These are phyloP conservation scores for Ochotona princeps DNA, from an alignment of 2,113 vertebrate genomes.

Conservation along the genomic window DNA sequence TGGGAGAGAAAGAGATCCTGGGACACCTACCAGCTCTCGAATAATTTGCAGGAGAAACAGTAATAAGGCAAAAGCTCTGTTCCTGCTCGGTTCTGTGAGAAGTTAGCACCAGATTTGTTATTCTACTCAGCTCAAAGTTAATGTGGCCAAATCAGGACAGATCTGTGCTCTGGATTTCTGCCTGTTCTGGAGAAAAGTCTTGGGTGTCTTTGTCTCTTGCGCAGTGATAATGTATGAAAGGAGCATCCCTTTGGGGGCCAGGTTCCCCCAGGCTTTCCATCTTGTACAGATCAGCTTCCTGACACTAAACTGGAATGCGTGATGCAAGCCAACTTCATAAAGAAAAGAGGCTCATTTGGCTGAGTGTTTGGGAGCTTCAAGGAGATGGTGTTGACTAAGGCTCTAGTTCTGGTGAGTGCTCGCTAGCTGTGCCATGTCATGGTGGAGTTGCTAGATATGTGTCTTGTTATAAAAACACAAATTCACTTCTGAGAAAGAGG, in stretches of 20 bases:
- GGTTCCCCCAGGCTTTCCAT: neutral
- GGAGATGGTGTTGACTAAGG: too few species aligned
- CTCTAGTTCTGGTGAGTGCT: too few species aligned
- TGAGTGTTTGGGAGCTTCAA: too few species aligned
- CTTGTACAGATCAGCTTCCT: too few species aligned
- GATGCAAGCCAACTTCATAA: too few species aligned
- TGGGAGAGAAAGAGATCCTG: constrained; percentile 3
- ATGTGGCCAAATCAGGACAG: neutral
- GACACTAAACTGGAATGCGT: too few species aligned
- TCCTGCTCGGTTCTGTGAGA: neutral
- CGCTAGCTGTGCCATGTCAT: too few species aligned
- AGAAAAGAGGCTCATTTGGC: too few species aligned
- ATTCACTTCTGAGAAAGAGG: too few species aligned
- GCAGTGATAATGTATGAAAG: neutral
- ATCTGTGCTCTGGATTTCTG: neutral
- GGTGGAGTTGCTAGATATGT: too few species aligned
- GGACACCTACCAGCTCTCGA: neutral
- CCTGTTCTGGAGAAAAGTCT: neutral
- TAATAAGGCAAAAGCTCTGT: constrained; percentile 26
- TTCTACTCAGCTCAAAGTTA: neutral
- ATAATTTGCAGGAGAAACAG: constrained; percentile 14
- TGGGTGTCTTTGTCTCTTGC: neutral
- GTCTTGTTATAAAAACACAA: too few species aligned
- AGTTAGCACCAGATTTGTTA: neutral
- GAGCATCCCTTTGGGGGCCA: neutral